Evolutionary conservation across 2,797 vertebrate genomes (phyloP), one percentile per base, ranked within the genome.

Genomic region (Danio choprae): DNA sequence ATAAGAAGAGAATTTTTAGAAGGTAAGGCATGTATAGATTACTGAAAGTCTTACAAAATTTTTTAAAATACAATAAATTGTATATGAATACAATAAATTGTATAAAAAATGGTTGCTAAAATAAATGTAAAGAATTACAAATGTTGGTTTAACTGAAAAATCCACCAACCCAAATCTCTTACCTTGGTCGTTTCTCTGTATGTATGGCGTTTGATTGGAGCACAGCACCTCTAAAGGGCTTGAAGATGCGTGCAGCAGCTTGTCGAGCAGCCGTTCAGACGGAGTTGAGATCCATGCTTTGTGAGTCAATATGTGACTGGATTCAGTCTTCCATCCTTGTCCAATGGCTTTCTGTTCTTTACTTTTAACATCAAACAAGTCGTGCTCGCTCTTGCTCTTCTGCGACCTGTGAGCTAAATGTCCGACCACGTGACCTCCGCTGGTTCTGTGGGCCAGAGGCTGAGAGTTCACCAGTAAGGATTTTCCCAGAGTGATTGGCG

Each of bases 311-410:
- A 91, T 81, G 73, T 92, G 92, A 53, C 86, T 92, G 55, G 90
- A 89, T 44, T 92, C 88, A 50, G 86, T 74, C 74, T 88, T 93
- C 93, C 93, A 93, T 15, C 88, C 59, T 62, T 88, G 84, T 36
- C 89, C 86, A 20, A 88, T 77, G 59, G 88, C 84, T 22, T 71
- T 38, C 51, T 90, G 92, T 70, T 84, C 89, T 29, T 89, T 92
- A 41, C 82, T 87, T 84, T 88, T 92, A 81, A 88, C 89, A 83
- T 91, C 91, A 86, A 93, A 89, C 71, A 96, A 88, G 77, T 93
- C 93, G 56, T 95, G 93, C 78, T 96, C 94, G 41, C 94, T 95
- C 80, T 86, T 93, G 80, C 93, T 94, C 80, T 95, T 96, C 86
- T 93, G 94, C 77, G 95, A 94, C 50, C 83, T 85, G 51, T 90